These are phyloP conservation scores for Ascidia mentula DNA, from an alignment of 23 tunicate genomes.

Conservation along the genomic window DNA sequence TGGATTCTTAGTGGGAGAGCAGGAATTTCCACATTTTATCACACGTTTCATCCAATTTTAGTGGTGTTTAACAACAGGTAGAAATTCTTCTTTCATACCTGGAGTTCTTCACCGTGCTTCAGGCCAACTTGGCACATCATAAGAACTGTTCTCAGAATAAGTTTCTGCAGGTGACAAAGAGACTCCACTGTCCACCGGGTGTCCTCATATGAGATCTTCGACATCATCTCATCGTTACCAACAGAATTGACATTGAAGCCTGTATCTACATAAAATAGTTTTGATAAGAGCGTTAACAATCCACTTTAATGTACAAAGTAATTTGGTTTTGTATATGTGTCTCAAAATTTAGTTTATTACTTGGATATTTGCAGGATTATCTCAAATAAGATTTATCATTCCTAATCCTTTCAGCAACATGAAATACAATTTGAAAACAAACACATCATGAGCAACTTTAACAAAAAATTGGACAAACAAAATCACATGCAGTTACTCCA, in stretches of 20 bases:
- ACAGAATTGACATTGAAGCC: conserved; percentile 20
- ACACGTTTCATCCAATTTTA: no score
- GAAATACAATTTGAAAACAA: background rate
- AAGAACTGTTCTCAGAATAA: conserved; percentile 51
- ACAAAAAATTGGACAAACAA: background rate
- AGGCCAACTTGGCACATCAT: conserved; percentile 54
- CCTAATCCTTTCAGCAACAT: background rate
- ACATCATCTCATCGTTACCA: conserved; percentile 60
- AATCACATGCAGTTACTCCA: background rate
- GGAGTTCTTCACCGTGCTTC: conserved; percentile 29
- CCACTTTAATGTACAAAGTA: no score
- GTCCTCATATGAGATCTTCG: conserved; percentile 59
- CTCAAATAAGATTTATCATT: no score
- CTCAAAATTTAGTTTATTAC: no score
- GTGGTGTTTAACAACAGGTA: no score
- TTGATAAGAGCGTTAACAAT: no score
- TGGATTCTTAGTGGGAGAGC: no score
- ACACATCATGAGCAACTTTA: background rate
- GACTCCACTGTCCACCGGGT: conserved; percentile 55
- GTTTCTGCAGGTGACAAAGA: conserved; percentile 55
- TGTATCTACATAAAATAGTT: conserved; percentile 7
- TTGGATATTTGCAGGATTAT: no score
- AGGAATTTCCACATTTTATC: no score
- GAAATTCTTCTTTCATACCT: no score
- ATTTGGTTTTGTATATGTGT: no score